These are phyloP conservation scores for Copsychus sechellarum DNA, from an alignment of 2,113 vertebrate species.

Conservation along the genomic window DNA sequence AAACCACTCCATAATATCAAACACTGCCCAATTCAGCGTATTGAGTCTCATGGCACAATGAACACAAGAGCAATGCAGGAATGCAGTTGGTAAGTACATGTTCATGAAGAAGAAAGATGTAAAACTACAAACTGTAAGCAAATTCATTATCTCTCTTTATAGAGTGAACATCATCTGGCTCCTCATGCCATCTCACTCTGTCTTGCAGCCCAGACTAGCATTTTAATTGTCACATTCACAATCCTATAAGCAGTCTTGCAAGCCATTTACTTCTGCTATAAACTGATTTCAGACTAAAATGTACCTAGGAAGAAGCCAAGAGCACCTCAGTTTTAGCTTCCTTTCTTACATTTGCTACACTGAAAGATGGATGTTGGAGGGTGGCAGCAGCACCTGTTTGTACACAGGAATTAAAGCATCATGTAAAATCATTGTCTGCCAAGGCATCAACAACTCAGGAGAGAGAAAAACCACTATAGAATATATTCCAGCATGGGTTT, in stretches of 20 bases:
- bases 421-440: not conserved
- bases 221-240: not conserved
- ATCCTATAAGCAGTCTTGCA: not conserved
- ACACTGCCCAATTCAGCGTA: not conserved
- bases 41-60: not conserved
- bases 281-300: not conserved
- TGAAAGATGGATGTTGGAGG: not conserved
- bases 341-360: not conserved
- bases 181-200: not conserved
- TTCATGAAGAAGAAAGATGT: not conserved
- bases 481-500: not conserved
- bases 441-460: not conserved
- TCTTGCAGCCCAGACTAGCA: not conserved
- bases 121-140: not conserved
- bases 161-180: not conserved
- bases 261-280: not conserved
- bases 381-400: not conserved
- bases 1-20: not conserved
- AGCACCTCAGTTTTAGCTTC: not conserved
- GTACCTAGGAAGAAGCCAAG: not conserved
- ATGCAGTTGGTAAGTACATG: not conserved
- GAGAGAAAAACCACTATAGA: not conserved
- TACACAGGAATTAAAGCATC: not conserved
- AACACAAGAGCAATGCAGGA: not conserved
- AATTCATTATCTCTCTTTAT: not conserved